These are phyloP conservation scores for Zelleria hepariella DNA, from an alignment of 2,888 invertebrate species.

Conservation along the genomic window DNA sequence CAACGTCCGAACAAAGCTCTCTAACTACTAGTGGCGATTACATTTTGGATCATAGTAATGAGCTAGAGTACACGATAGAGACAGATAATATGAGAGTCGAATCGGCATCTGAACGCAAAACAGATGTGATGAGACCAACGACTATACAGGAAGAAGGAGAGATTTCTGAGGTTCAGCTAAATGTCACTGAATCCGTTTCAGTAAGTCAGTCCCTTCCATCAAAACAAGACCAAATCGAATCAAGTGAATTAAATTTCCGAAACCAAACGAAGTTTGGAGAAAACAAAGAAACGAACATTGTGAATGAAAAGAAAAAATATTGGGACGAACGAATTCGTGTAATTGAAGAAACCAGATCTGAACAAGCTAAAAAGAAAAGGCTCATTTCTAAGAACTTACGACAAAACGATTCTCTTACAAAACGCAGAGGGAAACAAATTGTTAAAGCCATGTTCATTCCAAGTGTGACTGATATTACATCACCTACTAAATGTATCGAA, in stretches of 20 bases:
- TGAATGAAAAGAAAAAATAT: slow-evolving; percentile 60
- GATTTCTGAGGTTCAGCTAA: slow-evolving; percentile 71
- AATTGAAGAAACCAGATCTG: slow-evolving; percentile 49
- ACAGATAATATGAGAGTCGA: slow-evolving; percentile 43
- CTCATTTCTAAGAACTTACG: slow-evolving; percentile 42
- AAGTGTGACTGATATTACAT: slow-evolving; percentile 16
- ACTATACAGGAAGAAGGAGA: slow-evolving; percentile 44
- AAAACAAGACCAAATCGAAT: slow-evolving; percentile 11
- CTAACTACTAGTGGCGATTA: slow-evolving; percentile 24
- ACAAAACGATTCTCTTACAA: slow-evolving; percentile 55
- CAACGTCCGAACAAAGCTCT: slow-evolving; percentile 37
- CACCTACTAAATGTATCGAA: background rate
- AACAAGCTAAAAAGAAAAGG: slow-evolving; percentile 33
- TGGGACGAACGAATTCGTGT: slow-evolving; percentile 64
- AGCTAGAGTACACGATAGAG: slow-evolving; percentile 24
- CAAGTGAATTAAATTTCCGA: slow-evolving; percentile 13
- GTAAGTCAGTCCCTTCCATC: slow-evolving; percentile 61
- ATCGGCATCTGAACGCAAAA: slow-evolving; percentile 58
- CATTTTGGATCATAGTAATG: slow-evolving; percentile 18
- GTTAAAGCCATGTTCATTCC: slow-evolving; percentile 45
- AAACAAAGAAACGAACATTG: slow-evolving; percentile 40
- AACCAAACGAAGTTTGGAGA: slow-evolving; percentile 42
- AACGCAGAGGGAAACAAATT: slow-evolving; percentile 56
- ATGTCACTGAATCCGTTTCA: slow-evolving; percentile 67
- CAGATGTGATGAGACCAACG: slow-evolving; percentile 65